These are phyloP conservation scores for Ahaetulla prasina DNA, from an alignment of 2,113 vertebrate genomes.

Conservation along the genomic window DNA sequence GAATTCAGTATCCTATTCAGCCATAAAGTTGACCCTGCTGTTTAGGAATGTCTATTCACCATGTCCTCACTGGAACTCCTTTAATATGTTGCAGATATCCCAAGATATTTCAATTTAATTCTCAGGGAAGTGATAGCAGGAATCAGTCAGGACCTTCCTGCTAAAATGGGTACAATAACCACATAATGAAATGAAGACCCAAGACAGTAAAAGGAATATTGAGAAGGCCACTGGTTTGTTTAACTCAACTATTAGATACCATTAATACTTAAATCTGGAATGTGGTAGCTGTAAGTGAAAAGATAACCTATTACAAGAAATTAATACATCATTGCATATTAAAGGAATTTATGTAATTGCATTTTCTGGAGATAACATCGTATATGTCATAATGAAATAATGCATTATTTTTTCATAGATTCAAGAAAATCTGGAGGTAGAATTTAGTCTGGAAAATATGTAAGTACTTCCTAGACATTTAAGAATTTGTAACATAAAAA, in stretches of 20 bases:
- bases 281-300: background rate
- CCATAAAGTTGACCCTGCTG: background rate
- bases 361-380: background rate
- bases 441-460: constrained; percentile 64
- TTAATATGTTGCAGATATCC: background rate
- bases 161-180: background rate
- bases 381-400: background rate
- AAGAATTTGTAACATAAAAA: background rate
- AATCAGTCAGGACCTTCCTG: background rate
- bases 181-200: background rate
- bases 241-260: background rate
- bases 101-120: background rate
- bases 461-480: constrained; percentile 51
- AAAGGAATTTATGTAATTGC: background rate
- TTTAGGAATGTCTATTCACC: background rate
- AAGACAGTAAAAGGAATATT: background rate
- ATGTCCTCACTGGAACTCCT: background rate
- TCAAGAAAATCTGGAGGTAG: constrained; percentile 65
- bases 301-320: background rate
- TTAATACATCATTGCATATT: background rate
- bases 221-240: background rate
- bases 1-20: too few relatives aligned
- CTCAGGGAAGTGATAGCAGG: background rate
- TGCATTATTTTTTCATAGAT: constrained; percentile 55
- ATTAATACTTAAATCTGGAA: background rate